Evolutionary conservation across 2,888 invertebrate genomes (phyloP), one percentile per base, ranked within the genome.

Genomic region (Eilema griseolum): DNA sequence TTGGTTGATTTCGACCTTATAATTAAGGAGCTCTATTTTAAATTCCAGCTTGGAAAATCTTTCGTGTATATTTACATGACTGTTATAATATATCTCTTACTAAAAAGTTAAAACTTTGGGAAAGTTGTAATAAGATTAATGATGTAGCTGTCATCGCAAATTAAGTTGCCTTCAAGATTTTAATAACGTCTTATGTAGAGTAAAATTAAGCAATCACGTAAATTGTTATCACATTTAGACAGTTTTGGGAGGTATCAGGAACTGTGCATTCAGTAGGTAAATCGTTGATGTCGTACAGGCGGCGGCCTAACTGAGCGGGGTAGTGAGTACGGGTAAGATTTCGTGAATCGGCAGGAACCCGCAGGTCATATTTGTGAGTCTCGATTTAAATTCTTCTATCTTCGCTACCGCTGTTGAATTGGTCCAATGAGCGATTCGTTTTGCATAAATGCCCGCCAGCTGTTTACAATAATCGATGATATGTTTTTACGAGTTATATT

Each of bases 401-500:
- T 88, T 91, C 92, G 94, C 94, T 93, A 92, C 93, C 91, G 93
- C 91, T 79, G 89, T 90, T 93, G 91, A 90, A 90, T 92, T 92
- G 91, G 88, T 84, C 92, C 92, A 87, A 88, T 89, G 89, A 91
- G 87, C 88, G 88, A 88, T 87, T 88, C 89, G 89, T 92, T 94
- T 93, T 91, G 93, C 94, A 93, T 92, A 93, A 92, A 93, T 91
- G 93, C 93, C 95, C 94, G 91, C 92, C 90, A 93, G 94, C 94
- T 93, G 93, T 93, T 94, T 93, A 94, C 93, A 93, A 91, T 93
- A 93, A 94, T 93, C 93, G 92, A 93, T 93, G 91, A 93, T 93
- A 93, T 92, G 92, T 93, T 94, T 94, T 94, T 93, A 94, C 89
- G 90, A 91, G 91, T 92, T 87, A 89, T 91, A 90, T 91, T 92